Evolutionary conservation across 1,140 invertebrate genomes (phyloP).

Genomic region (Eurosta solidaginis): DNA sequence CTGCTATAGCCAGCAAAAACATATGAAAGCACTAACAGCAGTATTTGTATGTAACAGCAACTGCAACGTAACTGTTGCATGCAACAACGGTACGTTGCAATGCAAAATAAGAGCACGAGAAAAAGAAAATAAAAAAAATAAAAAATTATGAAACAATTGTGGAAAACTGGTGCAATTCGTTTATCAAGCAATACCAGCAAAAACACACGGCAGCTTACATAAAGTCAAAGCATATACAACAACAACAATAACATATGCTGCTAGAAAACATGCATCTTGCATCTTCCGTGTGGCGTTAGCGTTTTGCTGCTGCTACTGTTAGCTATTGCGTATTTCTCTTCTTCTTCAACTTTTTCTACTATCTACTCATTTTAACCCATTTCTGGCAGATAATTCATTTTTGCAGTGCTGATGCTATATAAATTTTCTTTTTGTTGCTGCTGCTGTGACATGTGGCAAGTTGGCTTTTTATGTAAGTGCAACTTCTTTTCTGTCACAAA

Average conservation of each 20-base stretch:
- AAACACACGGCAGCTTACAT: neutral
- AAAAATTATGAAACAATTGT: neutral
- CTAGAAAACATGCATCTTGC: neutral
- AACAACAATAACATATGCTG: neutral
- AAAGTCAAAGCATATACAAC: no score
- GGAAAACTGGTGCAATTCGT: conserved; percentile 15
- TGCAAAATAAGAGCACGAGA: neutral
- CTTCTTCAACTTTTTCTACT: neutral
- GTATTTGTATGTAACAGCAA: conserved; percentile 11
- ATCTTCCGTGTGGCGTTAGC: neutral
- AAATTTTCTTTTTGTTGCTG: neutral
- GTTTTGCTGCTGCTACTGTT: neutral
- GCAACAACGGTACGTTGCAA: neutral
- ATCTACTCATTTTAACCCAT: neutral
- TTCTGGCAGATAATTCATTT: conserved; percentile 20
- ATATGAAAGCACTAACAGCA: no score
- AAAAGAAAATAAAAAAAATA: neutral
- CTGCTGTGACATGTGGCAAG: neutral
- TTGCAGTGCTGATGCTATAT: neutral
- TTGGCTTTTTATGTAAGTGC: neutral
- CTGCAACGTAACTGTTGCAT: conserved; percentile 19
- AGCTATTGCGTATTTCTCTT: neutral
- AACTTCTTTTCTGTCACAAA: neutral
- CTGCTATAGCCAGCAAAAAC: no score
- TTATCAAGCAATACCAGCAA: neutral